Evolutionary conservation across 2,797 vertebrate genomes (phyloP), one percentile per base, ranked within the genome.

Genomic region (Bradypodion pumilum): DNA sequence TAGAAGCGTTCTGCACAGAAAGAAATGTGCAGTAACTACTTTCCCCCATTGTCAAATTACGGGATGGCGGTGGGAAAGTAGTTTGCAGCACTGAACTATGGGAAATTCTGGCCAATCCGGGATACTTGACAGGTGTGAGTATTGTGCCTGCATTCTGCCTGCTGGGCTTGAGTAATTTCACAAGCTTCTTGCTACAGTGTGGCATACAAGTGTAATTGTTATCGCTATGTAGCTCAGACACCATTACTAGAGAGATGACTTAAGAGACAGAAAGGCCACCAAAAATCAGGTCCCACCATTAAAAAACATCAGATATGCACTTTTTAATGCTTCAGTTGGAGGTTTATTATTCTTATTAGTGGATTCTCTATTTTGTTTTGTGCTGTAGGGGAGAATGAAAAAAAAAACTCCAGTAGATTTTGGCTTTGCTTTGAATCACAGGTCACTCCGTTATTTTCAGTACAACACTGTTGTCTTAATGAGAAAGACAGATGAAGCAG

Each of bases 361-460:
- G 60, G 68, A 73, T 82, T 82, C 15, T 35, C 49, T 19, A 27
- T n/a, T 69, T 69, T 49, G 35, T 29, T 10, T 49, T 29, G 59
- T 63, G 46, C 69, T 69, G 32, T 32, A 35, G 77, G 16, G 42
- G 19, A 85, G 60, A 78, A 82, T 69, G 7, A 56, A 56, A 56
- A 56, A 56, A 56, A 10, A 78, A n/a, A n/a, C n/a, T n/a, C 65
- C 44, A 78, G 37, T 35, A 37, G 37, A 44, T 21, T 70, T 35
- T 32, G 56, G 12, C 46, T 86, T 46, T 49, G 70, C 80, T 70
- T 75, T 56, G 49, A 62, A 69, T 56, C 16, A 60, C 27, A 23
- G 40, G 62, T 75, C 46, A 60, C 27, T 79, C 49, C 60, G 60
- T 83, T 86, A 72, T 80, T 69, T 27, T 60, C 62, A 69, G 40